phyloP scores from a whole-genome alignment of 2,113 vertebrate genomes.

The Gallinago jamesoni region DNA sequence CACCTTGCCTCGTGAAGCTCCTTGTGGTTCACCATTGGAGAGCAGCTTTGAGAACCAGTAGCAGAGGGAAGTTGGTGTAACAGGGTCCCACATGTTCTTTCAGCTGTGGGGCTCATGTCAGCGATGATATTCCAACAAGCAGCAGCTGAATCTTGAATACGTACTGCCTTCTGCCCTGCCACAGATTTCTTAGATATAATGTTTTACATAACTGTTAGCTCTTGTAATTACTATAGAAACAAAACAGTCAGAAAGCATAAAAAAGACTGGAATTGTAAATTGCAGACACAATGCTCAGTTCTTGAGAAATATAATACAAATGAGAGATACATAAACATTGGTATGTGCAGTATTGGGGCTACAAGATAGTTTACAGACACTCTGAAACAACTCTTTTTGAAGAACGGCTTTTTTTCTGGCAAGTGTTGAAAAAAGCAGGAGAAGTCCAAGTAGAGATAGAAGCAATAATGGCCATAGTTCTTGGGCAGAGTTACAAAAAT shows the following conservation, averaged over 20 bases:
- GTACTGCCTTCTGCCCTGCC: not conserved
- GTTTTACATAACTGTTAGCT: not conserved
- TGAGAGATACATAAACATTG: not conserved
- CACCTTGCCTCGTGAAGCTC: not conserved
- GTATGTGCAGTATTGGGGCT: not conserved
- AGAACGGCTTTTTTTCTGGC: not conserved
- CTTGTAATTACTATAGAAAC: not conserved
- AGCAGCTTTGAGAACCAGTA: not conserved
- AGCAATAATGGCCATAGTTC: not conserved
- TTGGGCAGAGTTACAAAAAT: not conserved
- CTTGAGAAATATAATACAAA: not conserved
- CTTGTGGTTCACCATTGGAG: not conserved
- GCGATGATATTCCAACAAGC: not conserved
- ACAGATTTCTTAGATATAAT: not conserved
- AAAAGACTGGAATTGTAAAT: not conserved
- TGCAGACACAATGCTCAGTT: not conserved
- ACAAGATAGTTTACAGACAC: not conserved
- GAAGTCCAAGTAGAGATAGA: not conserved
- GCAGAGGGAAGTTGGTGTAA: not conserved
- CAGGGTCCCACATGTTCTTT: not conserved
- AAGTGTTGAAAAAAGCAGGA: not conserved
- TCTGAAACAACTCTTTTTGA: not conserved
- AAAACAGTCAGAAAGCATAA: not conserved
- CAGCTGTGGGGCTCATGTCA: not conserved
- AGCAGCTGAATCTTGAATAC: not conserved